A percentile compares a stretch with the other conserved stretches of the same genome.
phyloP scores from a whole-genome alignment of 2,113 vertebrate species.

The Brevimyrus niger region DNA sequence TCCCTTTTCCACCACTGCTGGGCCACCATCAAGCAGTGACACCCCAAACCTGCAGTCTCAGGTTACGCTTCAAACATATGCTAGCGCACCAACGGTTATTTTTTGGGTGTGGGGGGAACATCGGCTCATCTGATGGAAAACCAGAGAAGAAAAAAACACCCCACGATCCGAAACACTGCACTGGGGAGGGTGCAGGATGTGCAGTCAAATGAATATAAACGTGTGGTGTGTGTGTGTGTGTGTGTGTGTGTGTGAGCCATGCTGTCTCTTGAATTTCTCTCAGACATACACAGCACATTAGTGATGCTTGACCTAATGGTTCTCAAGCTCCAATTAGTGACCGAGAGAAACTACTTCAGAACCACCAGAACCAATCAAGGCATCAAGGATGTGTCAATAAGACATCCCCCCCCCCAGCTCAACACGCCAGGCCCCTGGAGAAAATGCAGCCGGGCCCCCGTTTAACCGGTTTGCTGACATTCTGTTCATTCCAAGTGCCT shows the following conservation, averaged over 20 bases:
- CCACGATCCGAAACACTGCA: not conserved
- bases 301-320: not conserved
- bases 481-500: not conserved
- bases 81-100: not conserved
- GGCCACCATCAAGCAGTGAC: not conserved
- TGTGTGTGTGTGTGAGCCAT: not conserved
- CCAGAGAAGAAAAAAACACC: not conserved
- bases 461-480: not conserved
- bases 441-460: not conserved
- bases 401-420: not conserved
- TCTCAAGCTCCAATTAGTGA: not conserved
- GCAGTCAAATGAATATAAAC: not conserved
- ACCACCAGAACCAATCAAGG: not conserved
- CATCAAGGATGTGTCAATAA: not conserved
- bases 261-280: not conserved
- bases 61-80: not conserved
- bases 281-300: not conserved
- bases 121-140: not conserved
- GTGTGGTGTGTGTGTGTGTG: too few relatives aligned
- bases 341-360: not conserved
- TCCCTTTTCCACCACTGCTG: not conserved
- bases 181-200: not conserved
- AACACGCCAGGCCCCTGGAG: not conserved
- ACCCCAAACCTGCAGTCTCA: not conserved
- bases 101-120: not conserved